A percentile compares a stretch with the other conserved stretches of the same genome.
Evolutionary conservation across 2,113 vertebrate species (phyloP).

Genomic region (Pygoscelis antarcticus): DNA sequence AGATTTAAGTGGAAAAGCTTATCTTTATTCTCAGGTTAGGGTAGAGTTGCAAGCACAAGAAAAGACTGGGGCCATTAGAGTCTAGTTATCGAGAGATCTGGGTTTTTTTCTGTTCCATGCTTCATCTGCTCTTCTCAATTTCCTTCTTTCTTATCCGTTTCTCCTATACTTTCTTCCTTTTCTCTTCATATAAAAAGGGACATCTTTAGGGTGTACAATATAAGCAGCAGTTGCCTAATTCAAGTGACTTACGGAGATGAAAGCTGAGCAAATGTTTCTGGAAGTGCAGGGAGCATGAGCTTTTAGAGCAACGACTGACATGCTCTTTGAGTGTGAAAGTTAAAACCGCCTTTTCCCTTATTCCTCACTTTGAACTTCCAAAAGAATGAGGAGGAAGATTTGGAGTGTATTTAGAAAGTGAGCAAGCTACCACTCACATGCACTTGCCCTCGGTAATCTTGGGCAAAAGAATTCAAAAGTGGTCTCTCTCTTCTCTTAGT

Average conservation of each 20-base stretch:
- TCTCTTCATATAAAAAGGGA: background rate
- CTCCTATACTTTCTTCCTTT: background rate
- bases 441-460: background rate
- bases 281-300: background rate
- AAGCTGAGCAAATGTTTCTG: background rate
- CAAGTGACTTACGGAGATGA: background rate
- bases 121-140: background rate
- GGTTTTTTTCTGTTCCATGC: background rate
- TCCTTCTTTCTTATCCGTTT: background rate
- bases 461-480: background rate
- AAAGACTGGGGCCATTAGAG: background rate
- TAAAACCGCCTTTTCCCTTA: background rate
- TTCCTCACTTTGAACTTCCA: background rate
- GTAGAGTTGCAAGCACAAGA: background rate
- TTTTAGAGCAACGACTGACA: background rate
- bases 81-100: background rate
- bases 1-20: background rate
- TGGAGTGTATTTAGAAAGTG: background rate
- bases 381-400: background rate
- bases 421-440: background rate
- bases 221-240: background rate
- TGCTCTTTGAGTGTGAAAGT: background rate
- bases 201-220: background rate
- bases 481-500: background rate
- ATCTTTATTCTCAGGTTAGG: background rate